These are phyloP conservation scores for Hippoglossus stenolepis DNA, from an alignment of 2,113 vertebrate species.

Conservation along the genomic window DNA sequence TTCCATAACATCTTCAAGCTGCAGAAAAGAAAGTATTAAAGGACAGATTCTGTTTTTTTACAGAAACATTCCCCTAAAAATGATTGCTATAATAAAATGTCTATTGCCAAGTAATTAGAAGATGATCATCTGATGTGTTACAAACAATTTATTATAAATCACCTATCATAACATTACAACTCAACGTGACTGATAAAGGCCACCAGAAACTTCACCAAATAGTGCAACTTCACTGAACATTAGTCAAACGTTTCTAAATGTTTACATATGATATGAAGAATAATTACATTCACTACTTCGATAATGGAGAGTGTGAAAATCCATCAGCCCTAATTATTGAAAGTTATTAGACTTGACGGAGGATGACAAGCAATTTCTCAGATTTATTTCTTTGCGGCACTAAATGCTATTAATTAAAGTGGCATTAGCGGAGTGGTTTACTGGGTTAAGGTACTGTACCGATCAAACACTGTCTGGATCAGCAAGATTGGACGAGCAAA, in stretches of 20 bases:
- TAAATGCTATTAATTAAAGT: conserved; percentile 99
- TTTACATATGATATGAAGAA: conserved; percentile 99
- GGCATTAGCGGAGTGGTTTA: conserved; percentile 94
- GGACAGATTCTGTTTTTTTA: not conserved
- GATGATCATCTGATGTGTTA: conserved; percentile 39
- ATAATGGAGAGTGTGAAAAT: conserved; percentile 99
- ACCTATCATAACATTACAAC: conserved; percentile 37
- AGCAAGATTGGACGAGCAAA: conserved; percentile 88
- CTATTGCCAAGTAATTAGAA: conserved; percentile 12
- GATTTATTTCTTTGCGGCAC: conserved; percentile 97
- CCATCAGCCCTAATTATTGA: conserved; percentile 99
- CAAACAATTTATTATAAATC: conserved; percentile 25
- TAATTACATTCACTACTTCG: conserved; percentile 99
- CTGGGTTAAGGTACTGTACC: conserved; percentile 94
- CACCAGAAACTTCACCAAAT: conserved; percentile 22
- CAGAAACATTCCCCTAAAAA: conserved; percentile 4
- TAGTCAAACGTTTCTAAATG: conserved; percentile 94
- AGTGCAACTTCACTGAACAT: conserved; percentile 87
- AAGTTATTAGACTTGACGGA: conserved; percentile 99
- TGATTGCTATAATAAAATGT: not conserved
- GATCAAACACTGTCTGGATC: conserved; percentile 92
- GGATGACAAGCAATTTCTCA: conserved; percentile 99
- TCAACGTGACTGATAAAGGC: conserved; percentile 23
- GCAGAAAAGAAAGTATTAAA: conserved; percentile 21
- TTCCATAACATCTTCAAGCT: conserved; percentile 99